These are phyloP conservation scores for Amblyjoppa fuscipennis DNA, from an alignment of 2,888 invertebrate species.

Conservation along the genomic window DNA sequence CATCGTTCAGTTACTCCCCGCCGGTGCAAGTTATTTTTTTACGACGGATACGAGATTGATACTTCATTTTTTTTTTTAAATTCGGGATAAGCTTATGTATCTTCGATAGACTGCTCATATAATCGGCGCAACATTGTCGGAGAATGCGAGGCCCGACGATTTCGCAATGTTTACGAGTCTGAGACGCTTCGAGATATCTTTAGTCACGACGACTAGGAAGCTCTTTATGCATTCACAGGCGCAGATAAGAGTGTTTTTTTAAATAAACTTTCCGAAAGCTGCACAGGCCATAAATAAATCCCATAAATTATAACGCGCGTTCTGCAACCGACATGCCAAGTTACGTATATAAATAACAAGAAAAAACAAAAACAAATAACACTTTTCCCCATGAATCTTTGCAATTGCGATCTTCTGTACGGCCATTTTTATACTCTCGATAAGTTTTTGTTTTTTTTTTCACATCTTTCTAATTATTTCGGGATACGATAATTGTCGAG, in stretches of 20 bases:
- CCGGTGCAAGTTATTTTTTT: not conserved
- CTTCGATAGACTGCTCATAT: not conserved
- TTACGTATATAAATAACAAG: not conserved
- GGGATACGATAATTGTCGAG: slow-evolving; percentile 11
- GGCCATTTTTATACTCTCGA: slow-evolving; percentile 22
- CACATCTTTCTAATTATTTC: slow-evolving; percentile 28
- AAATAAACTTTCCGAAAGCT: not conserved
- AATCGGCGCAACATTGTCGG: not conserved
- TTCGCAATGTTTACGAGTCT: not conserved
- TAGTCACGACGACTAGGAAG: not conserved
- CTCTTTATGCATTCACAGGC: not conserved
- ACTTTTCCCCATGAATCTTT: not conserved
- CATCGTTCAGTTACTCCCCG: not conserved
- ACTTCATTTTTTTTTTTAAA: not conserved
- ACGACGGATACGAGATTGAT: slow-evolving; percentile 4
- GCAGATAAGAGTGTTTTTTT: slow-evolving; percentile 9
- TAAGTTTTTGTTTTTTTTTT: not conserved
- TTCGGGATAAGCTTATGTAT: not conserved
- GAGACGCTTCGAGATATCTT: not conserved
- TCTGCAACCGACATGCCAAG: not conserved
- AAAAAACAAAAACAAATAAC: not conserved
- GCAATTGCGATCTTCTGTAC: slow-evolving; percentile 2
- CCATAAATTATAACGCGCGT: not conserved
- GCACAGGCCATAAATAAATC: slow-evolving; percentile 14
- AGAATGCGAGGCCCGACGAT: not conserved